Evolutionary conservation across 2,113 vertebrate species (phyloP).

Genomic region (Struthidea cinerea): DNA sequence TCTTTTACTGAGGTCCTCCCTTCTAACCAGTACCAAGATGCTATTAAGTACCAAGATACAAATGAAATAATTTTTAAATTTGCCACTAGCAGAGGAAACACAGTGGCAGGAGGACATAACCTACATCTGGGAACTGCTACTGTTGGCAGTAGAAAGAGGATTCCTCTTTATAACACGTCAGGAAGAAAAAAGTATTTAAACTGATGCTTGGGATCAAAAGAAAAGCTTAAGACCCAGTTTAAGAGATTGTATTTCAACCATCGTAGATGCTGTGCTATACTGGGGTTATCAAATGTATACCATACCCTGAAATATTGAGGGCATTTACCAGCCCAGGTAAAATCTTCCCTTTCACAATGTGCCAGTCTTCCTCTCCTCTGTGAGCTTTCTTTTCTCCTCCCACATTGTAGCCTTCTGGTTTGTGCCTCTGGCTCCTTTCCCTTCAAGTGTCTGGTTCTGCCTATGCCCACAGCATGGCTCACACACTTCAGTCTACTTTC

Average conservation of each 20-base stretch:
- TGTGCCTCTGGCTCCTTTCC: background rate
- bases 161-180: background rate
- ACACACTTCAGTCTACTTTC: background rate
- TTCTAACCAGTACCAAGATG: background rate
- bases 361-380: background rate
- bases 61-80: background rate
- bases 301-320: background rate
- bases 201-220: background rate
- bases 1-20: background rate
- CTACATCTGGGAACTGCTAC: background rate
- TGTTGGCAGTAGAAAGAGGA: background rate
- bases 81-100: background rate
- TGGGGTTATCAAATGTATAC: background rate
- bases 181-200: background rate
- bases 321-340: background rate
- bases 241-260: background rate
- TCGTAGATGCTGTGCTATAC: background rate
- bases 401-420: background rate
- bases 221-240: background rate
- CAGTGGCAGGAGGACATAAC: background rate
- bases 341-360: background rate
- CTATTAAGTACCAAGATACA: background rate
- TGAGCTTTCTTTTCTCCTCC: background rate
- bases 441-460: background rate
- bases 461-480: fast-evolving